These are phyloP conservation scores for Ianthella basta DNA, from an alignment of 37 sponge, comb jelly and placozoan genomes.

Conservation along the genomic window DNA sequence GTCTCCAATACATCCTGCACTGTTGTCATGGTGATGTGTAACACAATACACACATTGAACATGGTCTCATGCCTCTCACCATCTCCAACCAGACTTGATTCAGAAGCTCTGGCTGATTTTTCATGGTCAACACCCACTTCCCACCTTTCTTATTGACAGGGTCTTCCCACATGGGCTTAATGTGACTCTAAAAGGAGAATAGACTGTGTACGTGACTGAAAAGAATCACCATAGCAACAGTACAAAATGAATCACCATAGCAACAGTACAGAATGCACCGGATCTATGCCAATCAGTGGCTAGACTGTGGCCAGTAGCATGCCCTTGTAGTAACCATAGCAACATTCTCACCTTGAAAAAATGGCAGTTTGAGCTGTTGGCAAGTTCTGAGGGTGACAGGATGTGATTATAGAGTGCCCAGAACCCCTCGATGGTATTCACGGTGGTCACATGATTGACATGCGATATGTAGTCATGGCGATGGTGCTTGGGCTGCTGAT, in stretches of 20 bases:
- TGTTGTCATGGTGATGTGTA: too few relatives aligned
- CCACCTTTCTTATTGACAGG: constrained; percentile 62
- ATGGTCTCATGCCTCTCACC: constrained; percentile 36
- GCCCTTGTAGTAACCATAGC: too few relatives aligned
- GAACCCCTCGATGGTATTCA: constrained; percentile 40
- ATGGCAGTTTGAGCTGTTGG: constrained; percentile 49
- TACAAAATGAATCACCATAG: too few relatives aligned
- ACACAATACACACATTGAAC: too few relatives aligned
- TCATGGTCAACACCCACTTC: constrained; percentile 71
- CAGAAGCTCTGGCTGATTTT: constrained; percentile 23
- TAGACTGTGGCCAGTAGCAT: too few relatives aligned
- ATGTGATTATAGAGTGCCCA: constrained; percentile 60
- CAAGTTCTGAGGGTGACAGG: constrained; percentile 26
- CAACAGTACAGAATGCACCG: too few relatives aligned
- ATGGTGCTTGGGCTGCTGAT: neutral
- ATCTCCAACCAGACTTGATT: constrained; percentile 56
- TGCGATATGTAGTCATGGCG: constrained; percentile 23
- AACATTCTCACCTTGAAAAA: constrained; percentile 56
- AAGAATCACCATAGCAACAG: too few relatives aligned
- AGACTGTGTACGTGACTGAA: too few relatives aligned
- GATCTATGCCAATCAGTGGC: too few relatives aligned
- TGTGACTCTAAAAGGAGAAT: constrained; percentile 17
- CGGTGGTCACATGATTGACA: constrained; percentile 24
- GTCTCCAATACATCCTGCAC: too few relatives aligned
- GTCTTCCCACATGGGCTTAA: constrained; percentile 73